A percentile compares a stretch with the other conserved stretches of the same genome.
Evolutionary conservation across 2,888 invertebrate genomes (phyloP).

Genomic region (Euplexia lucipara): DNA sequence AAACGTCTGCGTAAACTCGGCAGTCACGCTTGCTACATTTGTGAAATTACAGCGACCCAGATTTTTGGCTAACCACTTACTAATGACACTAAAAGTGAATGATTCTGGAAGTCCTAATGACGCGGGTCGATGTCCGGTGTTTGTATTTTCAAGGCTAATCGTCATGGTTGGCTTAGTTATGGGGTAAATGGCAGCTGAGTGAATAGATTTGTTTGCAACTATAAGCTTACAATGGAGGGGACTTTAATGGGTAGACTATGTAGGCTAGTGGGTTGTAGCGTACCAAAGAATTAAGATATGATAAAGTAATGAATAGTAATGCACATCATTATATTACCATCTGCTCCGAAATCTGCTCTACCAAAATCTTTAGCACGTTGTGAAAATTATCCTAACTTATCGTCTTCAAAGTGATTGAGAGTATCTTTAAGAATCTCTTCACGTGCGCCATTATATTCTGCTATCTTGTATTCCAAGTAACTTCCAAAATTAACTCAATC

Average conservation of each 20-base stretch:
- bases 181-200: conserved; percentile 40
- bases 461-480: background rate
- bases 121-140: conserved; percentile 48
- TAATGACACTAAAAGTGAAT: conserved; percentile 59
- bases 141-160: conserved; percentile 49
- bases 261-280: conserved; percentile 22
- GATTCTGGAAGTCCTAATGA: conserved; percentile 48
- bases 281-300: conserved; percentile 14
- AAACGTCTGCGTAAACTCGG: conserved; percentile 37
- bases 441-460: background rate
- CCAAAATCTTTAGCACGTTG: background rate
- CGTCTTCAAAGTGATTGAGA: background rate
- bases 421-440: background rate
- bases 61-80: conserved; percentile 53
- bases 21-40: conserved; percentile 68
- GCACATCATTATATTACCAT: background rate
- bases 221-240: conserved; percentile 27
- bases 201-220: conserved; percentile 37
- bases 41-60: conserved; percentile 68
- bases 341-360: background rate
- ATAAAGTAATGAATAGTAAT: conserved; percentile 3
- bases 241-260: conserved; percentile 3
- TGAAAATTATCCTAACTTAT: background rate
- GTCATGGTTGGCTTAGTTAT: conserved; percentile 46
- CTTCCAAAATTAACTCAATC: background rate